Base-by-base conservation (phyloP, 2,113 vertebrate genomes). In the Coturnix japonica region DNA sequence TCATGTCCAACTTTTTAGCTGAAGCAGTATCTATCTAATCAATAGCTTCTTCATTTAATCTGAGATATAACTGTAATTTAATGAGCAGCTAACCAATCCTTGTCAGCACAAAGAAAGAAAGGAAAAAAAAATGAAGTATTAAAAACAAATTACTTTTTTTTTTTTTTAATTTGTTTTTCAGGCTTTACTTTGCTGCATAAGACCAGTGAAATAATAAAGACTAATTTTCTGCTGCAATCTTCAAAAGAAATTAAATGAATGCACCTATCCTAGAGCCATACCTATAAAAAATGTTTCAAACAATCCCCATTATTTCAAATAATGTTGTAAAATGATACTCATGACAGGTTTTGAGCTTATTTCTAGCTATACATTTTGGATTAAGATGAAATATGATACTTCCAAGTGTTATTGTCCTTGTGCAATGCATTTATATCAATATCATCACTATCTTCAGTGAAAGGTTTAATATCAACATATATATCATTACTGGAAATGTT, bases 261-360 rank as follows among this genome's bases (percentile, higher is more conserved):
- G 41, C n/a, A 61, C 73, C 31, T 76, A 79, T 89, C 89, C 79
- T 93, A 85, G 54, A 91, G n/a, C 46, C n/a, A 37, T 54, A 74
- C 43, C 85, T 91, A 90, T 92, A 93, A 91, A 92, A 95, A 65
- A 59, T 63, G 31, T 69, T 74, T 95, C 85, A 95, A 92, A 92
- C 72, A 89, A 92, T 60, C 23, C 14, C 56, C 39, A 37, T 89
- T 91, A 93, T 96, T 95, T 87, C 75, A 82, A 93, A 67, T 91
- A 80, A 89, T 10, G 23, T 25, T 91, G 67, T 76, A 87, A 89
- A 94, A 91, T 56, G 2, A 90, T 78, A 73, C 41, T 7, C 22
- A 51, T 33, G 30, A 74, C 72, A 30, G 8, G 26, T 8, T 77
- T 92, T 89, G 51, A 80, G 65, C 56, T 85, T 87, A 89, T 87